Conservation (phyloP, 2,888 invertebrate genomes). For the Dolomedes plantarius region DNA sequence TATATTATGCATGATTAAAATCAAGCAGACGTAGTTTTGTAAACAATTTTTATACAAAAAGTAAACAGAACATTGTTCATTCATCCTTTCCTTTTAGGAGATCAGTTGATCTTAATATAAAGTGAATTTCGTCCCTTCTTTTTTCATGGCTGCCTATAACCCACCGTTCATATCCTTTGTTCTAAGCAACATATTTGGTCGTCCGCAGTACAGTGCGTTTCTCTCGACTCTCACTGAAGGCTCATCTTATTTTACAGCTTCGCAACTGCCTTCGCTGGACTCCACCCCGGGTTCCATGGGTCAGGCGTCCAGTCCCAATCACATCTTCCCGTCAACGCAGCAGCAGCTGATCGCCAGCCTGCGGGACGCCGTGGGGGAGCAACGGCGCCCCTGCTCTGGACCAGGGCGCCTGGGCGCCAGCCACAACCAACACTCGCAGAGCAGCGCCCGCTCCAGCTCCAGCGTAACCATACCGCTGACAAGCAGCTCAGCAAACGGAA, state of each 20-base stretch:
- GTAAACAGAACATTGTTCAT: no score
- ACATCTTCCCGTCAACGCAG: conserved; percentile 36
- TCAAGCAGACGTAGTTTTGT: no score
- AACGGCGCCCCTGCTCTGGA: conserved; percentile 62
- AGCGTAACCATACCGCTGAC: conserved; percentile 69
- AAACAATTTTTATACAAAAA: no score
- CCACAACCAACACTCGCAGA: conserved; percentile 37
- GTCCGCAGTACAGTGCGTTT: no score
- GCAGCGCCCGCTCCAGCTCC: conserved; percentile 64
- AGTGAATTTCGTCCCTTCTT: no score
- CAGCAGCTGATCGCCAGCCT: conserved; percentile 37
- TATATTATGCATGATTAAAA: no score
- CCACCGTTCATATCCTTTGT: no score
- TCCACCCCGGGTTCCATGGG: conserved; percentile 64
- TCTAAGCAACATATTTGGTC: no score
- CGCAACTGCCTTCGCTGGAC: conserved; percentile 58
- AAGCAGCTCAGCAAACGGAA: conserved; percentile 56
- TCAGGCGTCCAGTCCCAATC: conserved; percentile 41
- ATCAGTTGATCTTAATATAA: no score
- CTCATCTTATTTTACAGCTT: conserved; percentile 49
- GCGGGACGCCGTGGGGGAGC: conserved; percentile 6
- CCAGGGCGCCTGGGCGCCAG: conserved; percentile 62
- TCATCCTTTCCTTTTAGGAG: no score
- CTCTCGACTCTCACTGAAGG: no score
- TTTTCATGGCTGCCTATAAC: no score